Base-by-base conservation (phyloP, 2,888 invertebrate genomes). In the Lochmaea crataegi region DNA sequence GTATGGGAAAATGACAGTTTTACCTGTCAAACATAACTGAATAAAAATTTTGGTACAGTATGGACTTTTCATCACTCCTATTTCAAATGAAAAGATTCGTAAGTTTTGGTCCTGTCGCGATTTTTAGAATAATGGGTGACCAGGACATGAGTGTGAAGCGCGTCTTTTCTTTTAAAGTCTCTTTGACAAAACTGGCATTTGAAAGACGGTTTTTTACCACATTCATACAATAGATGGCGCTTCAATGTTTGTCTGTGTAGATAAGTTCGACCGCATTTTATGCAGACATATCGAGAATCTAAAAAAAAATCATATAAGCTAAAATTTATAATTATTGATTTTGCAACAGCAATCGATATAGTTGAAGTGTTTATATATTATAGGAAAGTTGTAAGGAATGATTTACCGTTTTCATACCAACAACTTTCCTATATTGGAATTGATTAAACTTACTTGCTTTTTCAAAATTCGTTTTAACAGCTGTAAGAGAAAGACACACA, bases 261-360 rank as follows among this genome's bases (percentile, higher is more conserved):
- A 86, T 86, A 26, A 81, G 82, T 69, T 77, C 82, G 72, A 84
- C 88, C 65, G 89, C 90, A 10, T 83, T 87, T 83, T 85, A 87
- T 78, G 88, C 91, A 76, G 11, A 61, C 71, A 65, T 75, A 74
- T 22, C 77, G 72, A 45, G 57, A 48, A 73, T 72, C 76, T 76
- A 74, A 65, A 76, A 76, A 68, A 12, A 63, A 65, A 16, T 45
- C 67, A 65, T 26, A 18, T 18, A 9, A 53, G 18, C 1, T 4
- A 16, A n/a, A 51, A n/a, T 51, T 6, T 5, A 16, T 3, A 51
- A 16, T 7, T 10, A 41, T 10, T 41, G 11, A 41, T 41, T 10
- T 41, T 41, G 7, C 3, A 7, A 41, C 41, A 41, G 41, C 41
- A 41, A 41, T 41, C 41, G 11, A 41, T 4, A 41, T 2, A 41